A percentile compares a stretch with the other conserved stretches of the same genome.
Conservation (phyloP, 2,888 invertebrate species). For the Strigamia maritima region DNA sequence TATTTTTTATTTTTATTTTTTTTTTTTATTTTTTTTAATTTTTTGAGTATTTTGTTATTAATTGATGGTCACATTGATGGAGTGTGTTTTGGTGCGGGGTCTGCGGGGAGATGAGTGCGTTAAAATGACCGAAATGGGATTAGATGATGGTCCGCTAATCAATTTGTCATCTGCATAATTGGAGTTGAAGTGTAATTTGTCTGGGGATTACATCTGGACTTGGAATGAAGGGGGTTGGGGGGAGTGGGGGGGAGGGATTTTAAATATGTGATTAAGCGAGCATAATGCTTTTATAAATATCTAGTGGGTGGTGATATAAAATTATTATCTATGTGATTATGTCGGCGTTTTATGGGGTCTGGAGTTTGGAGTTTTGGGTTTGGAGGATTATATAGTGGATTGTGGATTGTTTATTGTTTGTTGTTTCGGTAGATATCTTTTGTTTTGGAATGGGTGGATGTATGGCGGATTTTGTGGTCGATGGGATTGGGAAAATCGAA, state of each 20-base stretch:
- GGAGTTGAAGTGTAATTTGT: not conserved
- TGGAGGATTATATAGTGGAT: not conserved
- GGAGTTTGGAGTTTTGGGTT: not conserved
- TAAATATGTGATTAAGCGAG: not conserved
- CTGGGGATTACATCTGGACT: not conserved
- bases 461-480: too few relatives aligned
- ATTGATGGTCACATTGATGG: not conserved
- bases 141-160: not conserved
- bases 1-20: not conserved
- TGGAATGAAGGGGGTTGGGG: not conserved
- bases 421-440: too few relatives aligned
- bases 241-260: not conserved
- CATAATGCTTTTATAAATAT: not conserved
- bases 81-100: not conserved
- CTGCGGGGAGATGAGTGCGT: not conserved
- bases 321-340: not conserved
- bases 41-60: too few relatives aligned
- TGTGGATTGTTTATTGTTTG: not conserved
- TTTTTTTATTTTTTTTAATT: too few relatives aligned
- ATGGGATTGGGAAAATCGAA: too few relatives aligned
- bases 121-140: not conserved
- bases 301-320: not conserved
- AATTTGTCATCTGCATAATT: not conserved
- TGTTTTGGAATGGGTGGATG: too few relatives aligned
- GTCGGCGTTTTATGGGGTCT: not conserved